These are phyloP conservation scores for Barypeithes pellucidus DNA, from an alignment of 2,888 invertebrate species.

Conservation along the genomic window DNA sequence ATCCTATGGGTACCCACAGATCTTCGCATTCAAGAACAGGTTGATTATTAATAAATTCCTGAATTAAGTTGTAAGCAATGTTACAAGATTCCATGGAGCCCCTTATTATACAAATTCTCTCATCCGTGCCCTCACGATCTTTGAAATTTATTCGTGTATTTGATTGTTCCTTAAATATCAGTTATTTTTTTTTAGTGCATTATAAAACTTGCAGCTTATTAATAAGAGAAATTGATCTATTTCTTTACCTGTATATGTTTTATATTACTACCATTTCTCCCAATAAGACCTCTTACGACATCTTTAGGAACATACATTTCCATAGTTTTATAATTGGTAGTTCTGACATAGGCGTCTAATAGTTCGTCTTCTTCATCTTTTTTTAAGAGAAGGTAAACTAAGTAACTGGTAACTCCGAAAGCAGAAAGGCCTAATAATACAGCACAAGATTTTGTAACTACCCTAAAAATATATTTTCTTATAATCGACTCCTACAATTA, in stretches of 20 bases:
- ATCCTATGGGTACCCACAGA: conserved; percentile 78
- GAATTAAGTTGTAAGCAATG: conserved; percentile 81
- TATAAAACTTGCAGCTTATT: background rate
- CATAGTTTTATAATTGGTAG: conserved; percentile 70
- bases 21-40: conserved; percentile 80
- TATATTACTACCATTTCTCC: conserved; percentile 84
- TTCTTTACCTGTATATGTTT: conserved; percentile 79
- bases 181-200: background rate
- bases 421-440: conserved; percentile 79
- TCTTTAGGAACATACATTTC: conserved; percentile 78
- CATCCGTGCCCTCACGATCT: conserved; percentile 75
- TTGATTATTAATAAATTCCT: conserved; percentile 79
- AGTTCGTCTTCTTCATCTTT: conserved; percentile 75
- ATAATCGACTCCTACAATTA: no score
- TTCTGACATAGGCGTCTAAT: conserved; percentile 61
- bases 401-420: conserved; percentile 80
- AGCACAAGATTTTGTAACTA: conserved; percentile 66
- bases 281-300: conserved; percentile 79
- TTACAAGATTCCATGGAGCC: conserved; percentile 80
- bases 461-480: conserved; percentile 55
- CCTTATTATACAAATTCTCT: conserved; percentile 80
- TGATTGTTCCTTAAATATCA: conserved; percentile 70
- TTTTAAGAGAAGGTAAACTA: conserved; percentile 80
- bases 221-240: no score
- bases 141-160: conserved; percentile 76